Base-by-base conservation (phyloP, 1,140 invertebrate species). In the Conus ventricosus region DNA sequence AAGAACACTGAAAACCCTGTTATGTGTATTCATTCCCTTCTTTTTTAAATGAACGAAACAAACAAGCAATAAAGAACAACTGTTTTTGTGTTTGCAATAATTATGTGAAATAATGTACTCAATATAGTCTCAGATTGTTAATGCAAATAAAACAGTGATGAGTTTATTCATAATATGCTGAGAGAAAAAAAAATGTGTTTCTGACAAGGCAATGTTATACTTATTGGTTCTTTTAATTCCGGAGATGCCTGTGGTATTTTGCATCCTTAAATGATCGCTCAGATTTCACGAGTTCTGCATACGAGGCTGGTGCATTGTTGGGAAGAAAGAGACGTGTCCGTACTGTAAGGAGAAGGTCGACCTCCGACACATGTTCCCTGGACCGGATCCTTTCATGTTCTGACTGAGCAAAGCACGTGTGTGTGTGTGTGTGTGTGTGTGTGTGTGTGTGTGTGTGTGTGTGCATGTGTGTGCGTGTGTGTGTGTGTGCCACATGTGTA, bases 321-420 rank as follows among this genome's bases (percentile, higher is more conserved):
- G 99, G 71, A 99, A 99, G 96, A 99, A 99, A 94, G 98, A 99
- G 96, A 99, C 98, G 0, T 99, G 99, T 95, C 99, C 99, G 23
- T 99, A 99, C 95, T 99, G 99, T 95, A 99, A 99, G 94, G 99
- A 99, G 95, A 99, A 99, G 96, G 99, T 99, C 25, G 98, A 99
- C 95, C 96, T 99, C 60, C 99, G 99, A 93, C 97, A 98, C 94
- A 98, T 99, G 97, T 99, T 99, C 95, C 97, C 97, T 92, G 99
- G 99, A 97, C 99, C 99, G 97, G 98, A 97, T 95, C 97, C 97
- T 97, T 97, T 23, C 20, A 7, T 23, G 11, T 0, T 71, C 15
- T 60, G 57, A 60, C 57, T 60, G 57, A 11, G 57, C 15, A 15
- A 7, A 15, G 57, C 8, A 15, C 10, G 67, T 71, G 17, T 71